Percentiles rank a stretch among this genome's conserved stretches.
These are phyloP conservation scores for Dendrolimus pini DNA, from an alignment of 2,888 invertebrate genomes.

Conservation along the genomic window DNA sequence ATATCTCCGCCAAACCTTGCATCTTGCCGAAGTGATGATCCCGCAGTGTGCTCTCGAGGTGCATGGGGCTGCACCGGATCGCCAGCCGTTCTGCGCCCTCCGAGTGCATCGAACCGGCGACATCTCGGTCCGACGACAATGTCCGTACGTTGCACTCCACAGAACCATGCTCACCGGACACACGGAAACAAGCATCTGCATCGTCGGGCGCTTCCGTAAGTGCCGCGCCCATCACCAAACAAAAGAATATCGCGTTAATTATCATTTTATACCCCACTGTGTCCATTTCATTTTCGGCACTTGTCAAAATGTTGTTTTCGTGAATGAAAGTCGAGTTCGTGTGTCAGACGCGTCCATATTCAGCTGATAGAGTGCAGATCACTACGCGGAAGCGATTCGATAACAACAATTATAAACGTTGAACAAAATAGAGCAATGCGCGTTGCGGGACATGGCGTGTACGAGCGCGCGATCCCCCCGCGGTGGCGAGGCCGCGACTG, in stretches of 20 bases:
- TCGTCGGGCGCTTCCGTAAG: slow-evolving; percentile 68
- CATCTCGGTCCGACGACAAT: slow-evolving; percentile 82
- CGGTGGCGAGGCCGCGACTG: slow-evolving; percentile 66
- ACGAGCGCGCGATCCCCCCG: slow-evolving; percentile 56
- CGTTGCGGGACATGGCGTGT: slow-evolving; percentile 27
- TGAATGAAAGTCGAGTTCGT: slow-evolving; percentile 47
- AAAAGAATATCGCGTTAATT: slow-evolving; percentile 70
- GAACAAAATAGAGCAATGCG: slow-evolving; percentile 46
- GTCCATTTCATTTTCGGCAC: slow-evolving; percentile 71
- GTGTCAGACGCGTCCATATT: slow-evolving; percentile 52
- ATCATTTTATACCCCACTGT: slow-evolving; percentile 71
- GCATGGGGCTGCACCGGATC: slow-evolving; percentile 80
- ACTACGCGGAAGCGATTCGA: slow-evolving; percentile 44
- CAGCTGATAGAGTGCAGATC: slow-evolving; percentile 42
- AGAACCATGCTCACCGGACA: slow-evolving; percentile 52
- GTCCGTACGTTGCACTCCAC: slow-evolving; percentile 81
- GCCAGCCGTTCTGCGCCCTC: slow-evolving; percentile 86
- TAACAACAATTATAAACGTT: slow-evolving; percentile 43
- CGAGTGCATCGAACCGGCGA: slow-evolving; percentile 76
- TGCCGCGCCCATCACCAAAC: slow-evolving; percentile 74
- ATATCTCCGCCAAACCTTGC: slow-evolving; percentile 86
- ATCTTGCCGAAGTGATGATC: slow-evolving; percentile 84
- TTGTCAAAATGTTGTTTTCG: slow-evolving; percentile 47
- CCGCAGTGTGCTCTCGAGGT: slow-evolving; percentile 83
- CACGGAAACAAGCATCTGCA: slow-evolving; percentile 63